Percentiles rank a stretch among this genome's conserved stretches.
Evolutionary conservation across 2,797 vertebrate genomes (phyloP).

Genomic region (Nannoperca obscura): DNA sequence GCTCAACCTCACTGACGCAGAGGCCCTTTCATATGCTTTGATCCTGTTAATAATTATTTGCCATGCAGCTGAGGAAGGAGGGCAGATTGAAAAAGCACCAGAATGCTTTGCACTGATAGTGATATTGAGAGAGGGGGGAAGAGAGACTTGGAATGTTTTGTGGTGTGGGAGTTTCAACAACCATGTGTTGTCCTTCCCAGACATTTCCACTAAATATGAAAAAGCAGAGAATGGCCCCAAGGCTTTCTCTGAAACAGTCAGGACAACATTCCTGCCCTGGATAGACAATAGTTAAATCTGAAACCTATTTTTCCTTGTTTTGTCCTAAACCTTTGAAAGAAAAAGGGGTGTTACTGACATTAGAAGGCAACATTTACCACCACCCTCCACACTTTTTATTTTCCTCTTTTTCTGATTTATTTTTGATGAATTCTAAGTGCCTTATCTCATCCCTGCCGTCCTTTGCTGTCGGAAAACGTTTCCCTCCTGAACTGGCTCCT

Average conservation of each 20-base stretch:
- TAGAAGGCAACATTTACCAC: slow-evolving; percentile 1
- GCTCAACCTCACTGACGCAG: slow-evolving; percentile 58
- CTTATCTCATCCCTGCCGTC: slow-evolving; percentile 47
- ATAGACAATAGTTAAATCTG: slow-evolving; percentile 25
- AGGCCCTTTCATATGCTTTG: slow-evolving; percentile 71
- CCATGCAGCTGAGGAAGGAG: slow-evolving; percentile 61
- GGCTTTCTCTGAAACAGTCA: slow-evolving; percentile 23
- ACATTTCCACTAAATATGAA: slow-evolving; percentile 32
- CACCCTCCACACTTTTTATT: slow-evolving; percentile 11
- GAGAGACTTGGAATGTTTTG: slow-evolving; percentile 31
- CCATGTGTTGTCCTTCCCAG: slow-evolving; percentile 43
- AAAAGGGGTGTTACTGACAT: slow-evolving; percentile 1
- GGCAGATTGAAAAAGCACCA: slow-evolving; percentile 56
- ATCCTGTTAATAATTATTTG: slow-evolving; percentile 78
- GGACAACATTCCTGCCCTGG: slow-evolving; percentile 18
- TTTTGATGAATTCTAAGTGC: slow-evolving; percentile 33
- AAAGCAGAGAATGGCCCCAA: slow-evolving; percentile 10
- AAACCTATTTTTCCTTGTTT: slow-evolving; percentile 2
- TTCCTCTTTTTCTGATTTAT: slow-evolving; percentile 12
- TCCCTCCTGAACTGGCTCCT: slow-evolving; percentile 34
- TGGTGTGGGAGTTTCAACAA: slow-evolving; percentile 46
- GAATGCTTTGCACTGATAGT: slow-evolving; percentile 63
- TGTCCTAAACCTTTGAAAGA: neutral
- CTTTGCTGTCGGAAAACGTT: slow-evolving; percentile 40
- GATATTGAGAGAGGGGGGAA: neutral